phyloP scores from a whole-genome alignment of 2,797 vertebrate species.

The Coluber constrictor region DNA sequence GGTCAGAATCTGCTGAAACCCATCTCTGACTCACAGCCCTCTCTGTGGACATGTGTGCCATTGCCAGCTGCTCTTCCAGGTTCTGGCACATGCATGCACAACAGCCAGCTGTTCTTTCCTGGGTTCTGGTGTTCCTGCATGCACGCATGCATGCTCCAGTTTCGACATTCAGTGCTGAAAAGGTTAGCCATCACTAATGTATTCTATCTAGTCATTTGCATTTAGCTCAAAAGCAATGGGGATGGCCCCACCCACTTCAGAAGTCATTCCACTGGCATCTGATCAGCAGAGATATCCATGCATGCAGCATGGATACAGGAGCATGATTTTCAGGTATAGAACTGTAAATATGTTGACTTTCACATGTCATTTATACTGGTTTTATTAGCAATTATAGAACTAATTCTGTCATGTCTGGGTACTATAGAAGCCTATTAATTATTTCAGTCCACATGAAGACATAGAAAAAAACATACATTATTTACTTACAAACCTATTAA shows the following conservation, averaged over 20 bases:
- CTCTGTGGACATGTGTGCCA: too few species aligned
- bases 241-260: background rate
- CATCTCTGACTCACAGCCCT: too few species aligned
- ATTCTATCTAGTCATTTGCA: background rate
- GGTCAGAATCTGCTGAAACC: too few species aligned
- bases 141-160: too few species aligned
- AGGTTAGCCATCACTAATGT: too few species aligned
- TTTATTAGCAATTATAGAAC: background rate
- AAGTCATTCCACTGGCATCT: background rate
- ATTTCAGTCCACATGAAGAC: background rate
- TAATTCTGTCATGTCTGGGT: background rate
- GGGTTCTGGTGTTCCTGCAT: too few species aligned
- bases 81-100: too few species aligned
- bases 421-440: background rate
- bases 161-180: too few species aligned
- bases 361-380: background rate
- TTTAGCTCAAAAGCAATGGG: background rate
- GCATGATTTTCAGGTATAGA: background rate
- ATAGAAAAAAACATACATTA: background rate
- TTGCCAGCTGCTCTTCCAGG: too few species aligned
- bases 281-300: background rate
- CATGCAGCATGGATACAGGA: background rate
- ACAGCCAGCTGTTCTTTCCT: too few species aligned
- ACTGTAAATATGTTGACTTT: background rate
- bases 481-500: background rate